Evolutionary conservation across 2,888 invertebrate species (phyloP).

Genomic region (Sinopyrophorus schimmeli): DNA sequence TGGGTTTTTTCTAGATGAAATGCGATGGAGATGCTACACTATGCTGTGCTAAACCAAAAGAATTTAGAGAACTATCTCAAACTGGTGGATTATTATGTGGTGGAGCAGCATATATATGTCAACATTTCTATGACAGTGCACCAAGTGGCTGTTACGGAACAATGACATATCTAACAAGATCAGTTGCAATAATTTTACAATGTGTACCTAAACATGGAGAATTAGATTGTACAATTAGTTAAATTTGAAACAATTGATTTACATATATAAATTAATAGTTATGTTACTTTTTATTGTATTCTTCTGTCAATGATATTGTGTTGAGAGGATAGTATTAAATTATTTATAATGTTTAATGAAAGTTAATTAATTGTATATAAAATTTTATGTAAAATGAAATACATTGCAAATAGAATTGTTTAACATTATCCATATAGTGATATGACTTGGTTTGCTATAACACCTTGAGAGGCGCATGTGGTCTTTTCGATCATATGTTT

Average conservation of each 20-base stretch:
- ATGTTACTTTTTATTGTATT: not conserved
- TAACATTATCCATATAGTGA: no score
- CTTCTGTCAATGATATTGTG: not conserved
- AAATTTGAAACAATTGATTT: no score
- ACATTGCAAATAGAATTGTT: no score
- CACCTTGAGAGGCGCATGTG: not conserved
- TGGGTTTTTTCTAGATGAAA: slow-evolving; percentile 65
- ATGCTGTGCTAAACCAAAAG: slow-evolving; percentile 84
- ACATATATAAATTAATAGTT: slow-evolving; percentile 3
- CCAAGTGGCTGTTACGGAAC: slow-evolving; percentile 97
- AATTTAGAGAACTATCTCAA: slow-evolving; percentile 61
- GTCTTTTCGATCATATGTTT: not conserved
- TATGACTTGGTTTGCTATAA: no score
- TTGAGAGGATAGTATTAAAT: no score
- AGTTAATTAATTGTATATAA: no score
- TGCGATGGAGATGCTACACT: slow-evolving; percentile 90
- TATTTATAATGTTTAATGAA: no score
- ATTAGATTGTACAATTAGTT: slow-evolving; percentile 79
- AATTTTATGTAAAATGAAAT: no score
- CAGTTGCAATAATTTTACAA: slow-evolving; percentile 74
- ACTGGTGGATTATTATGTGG: slow-evolving; percentile 77
- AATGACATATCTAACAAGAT: slow-evolving; percentile 93
- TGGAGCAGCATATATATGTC: slow-evolving; percentile 94
- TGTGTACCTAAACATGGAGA: slow-evolving; percentile 77
- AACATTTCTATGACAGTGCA: slow-evolving; percentile 97